Percentiles rank a stretch among this genome's conserved stretches.
Conservation (phyloP, 2,113 vertebrate genomes). For the Romanogobio albipinnatus region DNA sequence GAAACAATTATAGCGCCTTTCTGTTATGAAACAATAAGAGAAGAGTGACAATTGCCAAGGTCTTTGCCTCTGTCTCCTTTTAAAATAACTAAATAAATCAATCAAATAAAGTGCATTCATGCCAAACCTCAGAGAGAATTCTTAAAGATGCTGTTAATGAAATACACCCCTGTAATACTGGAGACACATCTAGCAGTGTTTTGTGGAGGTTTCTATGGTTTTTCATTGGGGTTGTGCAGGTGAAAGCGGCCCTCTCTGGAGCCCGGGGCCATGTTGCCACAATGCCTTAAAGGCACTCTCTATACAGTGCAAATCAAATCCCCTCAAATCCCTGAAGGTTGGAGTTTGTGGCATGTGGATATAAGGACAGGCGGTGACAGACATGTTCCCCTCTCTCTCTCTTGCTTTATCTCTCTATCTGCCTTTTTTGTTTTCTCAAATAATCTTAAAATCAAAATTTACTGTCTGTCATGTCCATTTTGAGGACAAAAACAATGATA, state of each 20-base stretch:
- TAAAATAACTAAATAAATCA: not conserved
- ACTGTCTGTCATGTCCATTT: not conserved
- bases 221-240: not conserved
- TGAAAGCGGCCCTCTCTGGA: not conserved
- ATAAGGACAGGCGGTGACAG: conserved; percentile 19
- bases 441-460: not conserved
- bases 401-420: conserved; percentile 6
- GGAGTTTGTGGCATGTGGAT: conserved; percentile 1
- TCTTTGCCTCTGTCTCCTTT: conserved; percentile 8
- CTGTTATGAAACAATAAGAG: conserved; percentile 48
- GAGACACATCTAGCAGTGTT: conserved; percentile 9
- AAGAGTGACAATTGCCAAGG: conserved; percentile 47
- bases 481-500: not conserved
- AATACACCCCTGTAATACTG: conserved; percentile 48
- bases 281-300: conserved; percentile 37
- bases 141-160: conserved; percentile 54
- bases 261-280: conserved; percentile 42
- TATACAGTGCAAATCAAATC: conserved; percentile 51
- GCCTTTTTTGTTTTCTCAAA: not conserved
- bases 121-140: conserved; percentile 60
- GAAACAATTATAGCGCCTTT: conserved; percentile 52
- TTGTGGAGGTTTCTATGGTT: conserved; percentile 24
- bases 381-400: conserved; percentile 6
- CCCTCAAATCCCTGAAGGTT: conserved; percentile 41
- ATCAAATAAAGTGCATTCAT: conserved; percentile 48